Percentiles rank a stretch among this genome's conserved stretches.
These are phyloP conservation scores for Fukomys damarensis DNA, from an alignment of 2,113 vertebrate species.

Conservation along the genomic window DNA sequence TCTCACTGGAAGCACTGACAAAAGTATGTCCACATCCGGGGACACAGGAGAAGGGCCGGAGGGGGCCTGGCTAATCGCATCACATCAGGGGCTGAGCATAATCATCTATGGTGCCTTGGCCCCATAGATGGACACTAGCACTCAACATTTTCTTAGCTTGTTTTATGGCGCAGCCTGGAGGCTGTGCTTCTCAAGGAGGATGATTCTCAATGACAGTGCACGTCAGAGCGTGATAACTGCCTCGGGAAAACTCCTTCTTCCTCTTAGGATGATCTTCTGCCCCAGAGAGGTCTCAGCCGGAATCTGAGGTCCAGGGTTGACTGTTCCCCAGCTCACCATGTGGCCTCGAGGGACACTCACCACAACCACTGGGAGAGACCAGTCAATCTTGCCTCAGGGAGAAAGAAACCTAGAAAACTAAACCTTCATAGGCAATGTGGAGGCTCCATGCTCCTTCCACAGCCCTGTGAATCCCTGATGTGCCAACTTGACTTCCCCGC, in stretches of 20 bases:
- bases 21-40: neutral
- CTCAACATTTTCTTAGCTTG: neutral
- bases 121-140: neutral
- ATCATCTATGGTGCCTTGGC: neutral
- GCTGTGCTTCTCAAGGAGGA: neutral
- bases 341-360: accelerated
- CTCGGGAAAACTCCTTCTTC: neutral
- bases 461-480: too few species aligned
- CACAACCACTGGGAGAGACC: neutral
- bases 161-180: neutral
- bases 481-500: too few species aligned
- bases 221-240: neutral
- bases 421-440: neutral
- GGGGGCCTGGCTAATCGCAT: neutral
- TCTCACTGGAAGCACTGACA: neutral
- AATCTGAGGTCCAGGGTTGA: neutral
- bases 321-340: neutral
- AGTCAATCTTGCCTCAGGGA: accelerated
- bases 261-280: neutral
- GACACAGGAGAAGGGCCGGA: neutral
- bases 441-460: neutral
- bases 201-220: neutral
- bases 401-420: neutral
- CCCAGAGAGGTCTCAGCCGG: neutral
- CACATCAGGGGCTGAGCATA: neutral